Evolutionary conservation across 2,113 vertebrate species (phyloP).

Genomic region (Macrotus californicus): DNA sequence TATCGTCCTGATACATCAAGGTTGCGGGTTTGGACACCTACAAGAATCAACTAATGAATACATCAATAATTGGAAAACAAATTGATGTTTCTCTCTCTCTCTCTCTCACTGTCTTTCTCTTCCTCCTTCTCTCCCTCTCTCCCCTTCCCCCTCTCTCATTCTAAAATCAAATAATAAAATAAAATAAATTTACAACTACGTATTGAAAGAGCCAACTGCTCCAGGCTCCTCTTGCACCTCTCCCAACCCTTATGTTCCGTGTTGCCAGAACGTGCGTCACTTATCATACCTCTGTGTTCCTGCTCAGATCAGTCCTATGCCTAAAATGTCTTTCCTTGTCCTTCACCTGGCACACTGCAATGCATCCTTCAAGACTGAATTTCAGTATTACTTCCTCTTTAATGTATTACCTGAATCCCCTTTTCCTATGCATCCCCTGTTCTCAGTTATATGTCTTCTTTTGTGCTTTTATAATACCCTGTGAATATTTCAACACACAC

Average conservation of each 20-base stretch:
- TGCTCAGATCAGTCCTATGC: background rate
- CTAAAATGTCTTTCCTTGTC: background rate
- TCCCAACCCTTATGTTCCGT: background rate
- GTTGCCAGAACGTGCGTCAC: no score
- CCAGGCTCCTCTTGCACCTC: background rate
- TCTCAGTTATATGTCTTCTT: background rate
- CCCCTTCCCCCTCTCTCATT: no score
- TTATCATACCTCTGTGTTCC: background rate
- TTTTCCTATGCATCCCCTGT: background rate
- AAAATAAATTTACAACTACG: background rate
- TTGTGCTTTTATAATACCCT: background rate
- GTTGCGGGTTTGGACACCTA: background rate
- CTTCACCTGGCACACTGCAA: background rate
- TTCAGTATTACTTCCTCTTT: background rate
- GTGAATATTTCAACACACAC: background rate
- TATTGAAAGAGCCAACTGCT: background rate
- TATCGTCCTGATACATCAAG: background rate
- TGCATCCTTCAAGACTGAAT: background rate
- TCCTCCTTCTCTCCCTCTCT: no score
- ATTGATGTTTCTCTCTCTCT: background rate
- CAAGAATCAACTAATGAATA: background rate
- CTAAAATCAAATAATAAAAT: background rate
- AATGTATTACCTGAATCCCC: background rate
- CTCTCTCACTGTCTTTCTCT: no score
- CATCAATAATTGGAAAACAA: background rate